A percentile compares a stretch with the other conserved stretches of the same genome.
phyloP scores from a whole-genome alignment of 2,888 invertebrate species.

The Sycophila texana region DNA sequence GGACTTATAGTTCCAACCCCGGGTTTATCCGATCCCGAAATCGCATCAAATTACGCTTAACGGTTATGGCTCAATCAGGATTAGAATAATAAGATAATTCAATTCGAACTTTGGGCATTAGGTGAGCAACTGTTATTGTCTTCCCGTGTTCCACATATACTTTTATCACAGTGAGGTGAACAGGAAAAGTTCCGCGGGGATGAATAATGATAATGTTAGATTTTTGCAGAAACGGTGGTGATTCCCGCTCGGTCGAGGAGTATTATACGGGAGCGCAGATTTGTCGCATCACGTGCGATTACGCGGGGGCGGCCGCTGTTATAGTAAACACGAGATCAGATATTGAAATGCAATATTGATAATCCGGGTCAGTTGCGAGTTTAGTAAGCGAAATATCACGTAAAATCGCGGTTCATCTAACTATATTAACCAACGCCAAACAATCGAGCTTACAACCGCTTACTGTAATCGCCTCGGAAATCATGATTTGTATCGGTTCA shows the following conservation, averaged over 20 bases:
- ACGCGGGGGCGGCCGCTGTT: background rate
- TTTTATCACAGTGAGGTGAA: too few species aligned
- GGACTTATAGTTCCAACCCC: background rate
- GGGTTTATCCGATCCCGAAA: too few species aligned
- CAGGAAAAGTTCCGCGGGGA: too few species aligned
- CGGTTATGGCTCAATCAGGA: too few species aligned
- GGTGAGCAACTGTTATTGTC: too few species aligned
- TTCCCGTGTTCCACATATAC: too few species aligned
- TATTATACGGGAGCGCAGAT: background rate
- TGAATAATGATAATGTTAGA: too few species aligned
- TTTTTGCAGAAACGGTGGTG: too few species aligned
- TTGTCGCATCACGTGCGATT: background rate
- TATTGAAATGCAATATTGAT: constrained; percentile 45
- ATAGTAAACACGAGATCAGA: background rate
- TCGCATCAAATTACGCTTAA: too few species aligned
- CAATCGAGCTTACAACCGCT: constrained; percentile 8
- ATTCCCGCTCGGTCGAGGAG: background rate
- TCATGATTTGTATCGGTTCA: background rate
- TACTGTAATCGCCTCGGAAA: background rate
- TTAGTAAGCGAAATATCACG: constrained; percentile 10
- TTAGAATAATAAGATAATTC: too few species aligned
- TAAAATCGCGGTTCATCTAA: constrained; percentile 9
- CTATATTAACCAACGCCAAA: constrained; percentile 34
- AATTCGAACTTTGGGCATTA: too few species aligned
- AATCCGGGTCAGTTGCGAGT: background rate